phyloP scores from a whole-genome alignment of 2,113 vertebrate genomes.

The Polypterus bichir region DNA sequence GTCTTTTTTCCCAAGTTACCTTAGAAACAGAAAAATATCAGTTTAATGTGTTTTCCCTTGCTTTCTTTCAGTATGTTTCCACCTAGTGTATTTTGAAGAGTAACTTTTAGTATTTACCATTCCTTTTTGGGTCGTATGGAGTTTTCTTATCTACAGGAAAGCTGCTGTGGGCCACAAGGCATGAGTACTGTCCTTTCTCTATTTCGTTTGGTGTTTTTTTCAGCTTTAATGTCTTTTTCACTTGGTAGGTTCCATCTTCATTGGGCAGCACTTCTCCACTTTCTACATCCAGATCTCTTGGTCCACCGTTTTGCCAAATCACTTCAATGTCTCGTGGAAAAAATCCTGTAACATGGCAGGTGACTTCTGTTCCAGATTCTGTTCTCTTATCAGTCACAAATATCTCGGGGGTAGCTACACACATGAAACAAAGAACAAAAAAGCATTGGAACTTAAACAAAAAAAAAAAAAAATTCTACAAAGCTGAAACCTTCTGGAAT shows the following conservation, averaged over 20 bases:
- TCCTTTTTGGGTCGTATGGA: too few relatives aligned
- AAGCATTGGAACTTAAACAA: too few relatives aligned
- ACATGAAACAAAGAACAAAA: too few relatives aligned
- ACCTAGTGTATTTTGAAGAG: neutral
- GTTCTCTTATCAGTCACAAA: too few relatives aligned
- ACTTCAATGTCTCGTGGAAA: conserved; percentile 24
- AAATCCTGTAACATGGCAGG: conserved; percentile 36
- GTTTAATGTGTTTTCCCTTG: neutral
- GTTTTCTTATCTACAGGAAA: neutral
- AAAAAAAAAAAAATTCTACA: too few relatives aligned
- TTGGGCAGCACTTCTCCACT: conserved; percentile 26
- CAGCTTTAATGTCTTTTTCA: conserved; percentile 11
- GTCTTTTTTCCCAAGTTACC: too few relatives aligned
- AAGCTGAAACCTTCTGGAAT: too few relatives aligned
- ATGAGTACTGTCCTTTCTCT: conserved; percentile 14
- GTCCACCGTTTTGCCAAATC: conserved; percentile 18
- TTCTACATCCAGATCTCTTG: conserved; percentile 21
- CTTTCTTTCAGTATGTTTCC: neutral
- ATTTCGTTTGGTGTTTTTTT: neutral
- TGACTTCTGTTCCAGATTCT: conserved; percentile 8
- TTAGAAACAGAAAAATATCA: too few relatives aligned
- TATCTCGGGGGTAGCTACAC: too few relatives aligned
- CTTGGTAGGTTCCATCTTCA: conserved; percentile 33
- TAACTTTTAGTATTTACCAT: neutral
- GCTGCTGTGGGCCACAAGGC: conserved; percentile 17